Evolutionary conservation across 2,888 invertebrate genomes (phyloP), one percentile per base, ranked within the genome.

Genomic region (Danaus chrysippus): DNA sequence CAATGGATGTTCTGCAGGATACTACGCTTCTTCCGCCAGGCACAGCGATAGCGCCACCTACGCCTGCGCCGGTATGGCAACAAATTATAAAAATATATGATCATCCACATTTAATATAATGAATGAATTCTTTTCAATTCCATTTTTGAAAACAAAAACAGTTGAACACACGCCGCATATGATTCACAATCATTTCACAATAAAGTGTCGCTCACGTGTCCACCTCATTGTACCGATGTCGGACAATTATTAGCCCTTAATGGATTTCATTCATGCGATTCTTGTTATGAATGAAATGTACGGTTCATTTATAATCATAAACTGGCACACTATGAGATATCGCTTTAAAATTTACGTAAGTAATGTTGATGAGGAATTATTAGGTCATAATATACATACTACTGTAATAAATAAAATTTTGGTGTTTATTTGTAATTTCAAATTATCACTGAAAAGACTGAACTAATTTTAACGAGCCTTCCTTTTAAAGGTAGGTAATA

Each of bases 171-270:
- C 54, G 72, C 74, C 72, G 64, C 67, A 65, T 72, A 72, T 71
- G 69, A 66, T 65, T 69, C 62, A 63, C 61, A 63, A 64, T 43
- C 57, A 65, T 66, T 65, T 68, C 62, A 63, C 60, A 63, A 64
- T 42, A 59, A 63, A 59, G 61, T 54, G 61, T 52, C 57, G 70
- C 70, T 81, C 67, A 81, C 81, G 80, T 85, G 85, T 76, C 75
- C 75, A 73, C 72, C 73, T 73, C 74, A 80, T 77, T 80, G 79
- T 81, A 73, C 68, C 72, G 67, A 75, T 75, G 76, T 74, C 79
- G 73, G 75, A 77, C 82, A 86, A 86, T 88, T 85, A 87, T 78
- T 79, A 82, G 78, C 85, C 86, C 83, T 82, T 85, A 86, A 86
- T 85, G 77, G 81, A 70, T 67, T 68, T 73, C 80, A 83, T 84